Conservation (phyloP, 2,113 vertebrate genomes). For the Bagarius yarrelli region DNA sequence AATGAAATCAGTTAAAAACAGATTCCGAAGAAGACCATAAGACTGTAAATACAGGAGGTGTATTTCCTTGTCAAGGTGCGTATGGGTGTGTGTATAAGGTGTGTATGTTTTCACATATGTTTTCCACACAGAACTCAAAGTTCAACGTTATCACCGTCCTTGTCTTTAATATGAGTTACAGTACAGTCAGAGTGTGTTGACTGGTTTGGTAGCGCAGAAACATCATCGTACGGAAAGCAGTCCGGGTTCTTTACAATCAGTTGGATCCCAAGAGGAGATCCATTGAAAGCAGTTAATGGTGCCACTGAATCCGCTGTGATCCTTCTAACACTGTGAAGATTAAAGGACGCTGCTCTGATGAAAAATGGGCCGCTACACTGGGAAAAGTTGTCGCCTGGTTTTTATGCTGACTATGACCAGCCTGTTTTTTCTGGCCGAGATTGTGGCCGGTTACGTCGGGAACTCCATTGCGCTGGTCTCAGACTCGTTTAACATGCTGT, state of each 20-base stretch:
- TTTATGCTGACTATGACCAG: slow-evolving; percentile 77
- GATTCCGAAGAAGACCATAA: background rate
- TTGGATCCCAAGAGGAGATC: background rate
- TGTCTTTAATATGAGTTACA: background rate
- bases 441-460: slow-evolving; percentile 79
- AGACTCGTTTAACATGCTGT: slow-evolving; percentile 87
- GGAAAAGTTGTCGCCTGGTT: slow-evolving; percentile 78
- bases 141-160: background rate
- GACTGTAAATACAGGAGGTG: no score
- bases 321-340: background rate
- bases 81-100: background rate
- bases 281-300: no score
- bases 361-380: slow-evolving; percentile 79
- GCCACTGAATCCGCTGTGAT: background rate
- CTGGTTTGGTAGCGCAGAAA: background rate
- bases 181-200: background rate
- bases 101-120: background rate
- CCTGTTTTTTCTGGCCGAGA: slow-evolving; percentile 79
- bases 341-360: background rate
- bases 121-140: background rate
- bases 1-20: background rate
- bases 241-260: background rate
- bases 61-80: no score
- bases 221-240: background rate
- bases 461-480: slow-evolving; percentile 83